Conservation (phyloP, 2,113 vertebrate species). For the Pitta sordida region DNA sequence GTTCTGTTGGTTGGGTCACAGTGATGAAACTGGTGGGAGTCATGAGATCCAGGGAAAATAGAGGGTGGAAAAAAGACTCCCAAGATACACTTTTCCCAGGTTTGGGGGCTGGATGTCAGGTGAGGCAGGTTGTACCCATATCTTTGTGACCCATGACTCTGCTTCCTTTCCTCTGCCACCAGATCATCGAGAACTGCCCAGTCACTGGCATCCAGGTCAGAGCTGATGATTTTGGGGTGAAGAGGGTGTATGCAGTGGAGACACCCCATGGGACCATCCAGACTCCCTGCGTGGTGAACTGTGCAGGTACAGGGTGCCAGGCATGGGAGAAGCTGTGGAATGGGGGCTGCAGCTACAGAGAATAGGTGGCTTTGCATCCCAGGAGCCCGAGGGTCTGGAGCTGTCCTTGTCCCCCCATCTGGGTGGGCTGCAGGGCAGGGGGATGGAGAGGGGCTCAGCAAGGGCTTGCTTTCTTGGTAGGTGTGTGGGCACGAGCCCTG, state of each 20-base stretch:
- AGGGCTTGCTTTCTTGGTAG: conserved; percentile 46
- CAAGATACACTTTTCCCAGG: not conserved
- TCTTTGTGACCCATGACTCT: not conserved
- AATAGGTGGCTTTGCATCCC: not conserved
- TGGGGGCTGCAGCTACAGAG: fast-evolving
- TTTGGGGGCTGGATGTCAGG: not conserved
- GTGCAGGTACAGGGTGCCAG: conserved; percentile 77
- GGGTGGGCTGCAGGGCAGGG: not conserved
- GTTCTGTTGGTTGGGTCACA: not conserved
- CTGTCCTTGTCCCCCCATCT: not conserved
- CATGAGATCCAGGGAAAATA: not conserved
- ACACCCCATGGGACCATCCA: conserved; percentile 83
- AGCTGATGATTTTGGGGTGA: conserved; percentile 82
- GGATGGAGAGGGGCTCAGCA: not conserved
- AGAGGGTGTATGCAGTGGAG: conserved; percentile 83
- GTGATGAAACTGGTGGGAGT: not conserved
- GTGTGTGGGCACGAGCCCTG: conserved; percentile 88
- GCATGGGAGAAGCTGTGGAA: fast-evolving
- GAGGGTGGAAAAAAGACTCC: not conserved
- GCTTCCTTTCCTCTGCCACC: not conserved
- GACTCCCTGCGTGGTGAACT: conserved; percentile 92
- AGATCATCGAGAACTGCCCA: conserved; percentile 95
- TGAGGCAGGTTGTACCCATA: fast-evolving
- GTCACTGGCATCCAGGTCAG: conserved; percentile 86
- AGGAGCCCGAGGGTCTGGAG: fast-evolving